phyloP scores from a whole-genome alignment of 2,797 vertebrate species.

The Triplophysa yarkandensis region DNA sequence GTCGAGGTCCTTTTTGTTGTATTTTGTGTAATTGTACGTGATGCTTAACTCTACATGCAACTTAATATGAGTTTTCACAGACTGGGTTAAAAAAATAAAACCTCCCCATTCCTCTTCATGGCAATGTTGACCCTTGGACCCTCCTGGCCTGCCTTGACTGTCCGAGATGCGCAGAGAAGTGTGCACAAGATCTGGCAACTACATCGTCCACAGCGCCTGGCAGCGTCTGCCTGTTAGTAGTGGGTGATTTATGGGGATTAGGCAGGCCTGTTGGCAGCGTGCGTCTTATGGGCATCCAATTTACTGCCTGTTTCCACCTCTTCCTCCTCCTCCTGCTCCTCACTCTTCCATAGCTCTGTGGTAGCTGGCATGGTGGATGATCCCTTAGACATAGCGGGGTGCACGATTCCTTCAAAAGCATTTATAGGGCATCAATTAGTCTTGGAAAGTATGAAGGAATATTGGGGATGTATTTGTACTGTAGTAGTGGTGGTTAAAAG shows the following conservation, averaged over 20 bases:
- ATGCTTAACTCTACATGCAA: no score
- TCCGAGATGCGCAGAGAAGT: slow-evolving; percentile 8
- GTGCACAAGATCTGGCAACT: slow-evolving; percentile 11
- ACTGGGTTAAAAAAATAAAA: neutral
- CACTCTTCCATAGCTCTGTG: slow-evolving; percentile 36
- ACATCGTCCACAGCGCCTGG: slow-evolving; percentile 35
- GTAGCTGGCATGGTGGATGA: slow-evolving; percentile 35
- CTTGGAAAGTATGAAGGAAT: slow-evolving; percentile 36
- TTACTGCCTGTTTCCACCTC: slow-evolving; percentile 53
- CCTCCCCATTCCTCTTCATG: slow-evolving; percentile 9
- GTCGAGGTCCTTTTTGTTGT: neutral
- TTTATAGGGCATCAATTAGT: slow-evolving; percentile 43
- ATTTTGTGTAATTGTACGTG: neutral
- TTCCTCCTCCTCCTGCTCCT: slow-evolving; percentile 35
- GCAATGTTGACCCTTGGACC: slow-evolving; percentile 15
- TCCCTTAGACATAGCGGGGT: slow-evolving; percentile 32
- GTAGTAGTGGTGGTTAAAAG: slow-evolving; percentile 19
- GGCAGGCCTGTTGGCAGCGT: slow-evolving; percentile 57
- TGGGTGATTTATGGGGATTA: slow-evolving; percentile 64
- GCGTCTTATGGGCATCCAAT: slow-evolving; percentile 58
- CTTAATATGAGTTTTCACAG: no score
- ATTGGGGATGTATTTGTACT: slow-evolving; percentile 27
- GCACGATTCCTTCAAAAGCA: slow-evolving; percentile 33
- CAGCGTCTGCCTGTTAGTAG: slow-evolving; percentile 50
- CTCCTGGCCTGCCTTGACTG: slow-evolving; percentile 12